Evolutionary conservation across 2,113 vertebrate species (phyloP), one percentile per base, ranked within the genome.

Genomic region (Polypterus senegalus): DNA sequence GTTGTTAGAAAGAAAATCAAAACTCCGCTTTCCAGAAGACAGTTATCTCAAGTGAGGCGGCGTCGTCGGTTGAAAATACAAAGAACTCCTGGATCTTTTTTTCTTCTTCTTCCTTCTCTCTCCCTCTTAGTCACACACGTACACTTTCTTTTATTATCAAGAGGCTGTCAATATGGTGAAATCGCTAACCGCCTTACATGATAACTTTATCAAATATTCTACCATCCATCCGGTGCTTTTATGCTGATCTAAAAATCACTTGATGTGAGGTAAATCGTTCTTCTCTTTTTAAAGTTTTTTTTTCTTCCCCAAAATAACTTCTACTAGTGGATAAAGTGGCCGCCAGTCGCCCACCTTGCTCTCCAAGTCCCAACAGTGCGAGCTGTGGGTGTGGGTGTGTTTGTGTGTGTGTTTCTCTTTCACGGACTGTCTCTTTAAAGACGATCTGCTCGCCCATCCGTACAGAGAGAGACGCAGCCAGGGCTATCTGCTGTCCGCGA

Each of bases 371-470:
- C 63, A 70, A 72, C 61, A 67, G 71, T 70, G 71, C 69, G 27
- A 76, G 58, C 63, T 69, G 74, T 27, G 27, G 27, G 27, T 69
- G 74, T 27, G 27, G 27, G 27, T 27, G 27, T 27, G 27, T 27
- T 27, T 27, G 27, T 27, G 27, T 27, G 27, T 54, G 67, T 72
- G 74, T 74, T 76, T 80, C 74, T 70, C 64, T 78, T 78, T 73
- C 69, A 63, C 54, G 74, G 66, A 80, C 78, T 83, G 84, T 86
- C 84, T 79, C 81, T 80, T 79, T 77, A 79, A 76, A 79, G 82
- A 69, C 73, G 74, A 82, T 81, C 79, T 61, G 78, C 70, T 70
- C 79, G 79, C 76, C 79, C 83, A 82, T 83, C 78, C 77, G 64
- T 49, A 66, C 64, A 73, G 72, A 76, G 71, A 71, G 70, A 69